A percentile compares a stretch with the other conserved stretches of the same genome.
Conservation (phyloP, 2,888 invertebrate genomes). For the Eupeodes luniger region DNA sequence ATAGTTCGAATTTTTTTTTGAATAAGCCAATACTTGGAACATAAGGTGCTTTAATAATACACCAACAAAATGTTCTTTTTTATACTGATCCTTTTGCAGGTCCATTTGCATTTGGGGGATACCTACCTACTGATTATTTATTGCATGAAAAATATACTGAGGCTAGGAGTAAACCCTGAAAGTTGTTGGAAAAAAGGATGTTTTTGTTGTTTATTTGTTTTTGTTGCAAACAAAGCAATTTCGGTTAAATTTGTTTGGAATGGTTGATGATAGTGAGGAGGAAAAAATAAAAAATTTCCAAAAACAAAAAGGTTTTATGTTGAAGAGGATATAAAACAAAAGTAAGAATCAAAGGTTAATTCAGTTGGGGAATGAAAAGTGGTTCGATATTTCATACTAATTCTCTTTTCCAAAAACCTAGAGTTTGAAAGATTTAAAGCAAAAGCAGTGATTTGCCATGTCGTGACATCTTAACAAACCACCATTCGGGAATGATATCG, state of each 20-base stretch:
- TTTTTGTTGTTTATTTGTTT: not conserved
- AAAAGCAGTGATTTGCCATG: conserved; percentile 62
- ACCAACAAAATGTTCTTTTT: conserved; percentile 32
- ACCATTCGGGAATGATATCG: not conserved
- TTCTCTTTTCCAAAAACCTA: conserved; percentile 1
- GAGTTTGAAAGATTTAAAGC: not conserved
- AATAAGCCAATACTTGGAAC: not conserved
- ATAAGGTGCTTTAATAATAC: not conserved
- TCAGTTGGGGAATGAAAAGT: conserved; percentile 36
- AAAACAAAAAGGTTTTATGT: conserved; percentile 18
- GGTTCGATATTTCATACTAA: conserved; percentile 63
- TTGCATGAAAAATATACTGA: conserved; percentile 45
- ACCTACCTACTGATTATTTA: conserved; percentile 60
- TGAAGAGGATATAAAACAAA: conserved; percentile 42
- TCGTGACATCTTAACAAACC: conserved; percentile 62
- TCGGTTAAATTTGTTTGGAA: conserved; percentile 64
- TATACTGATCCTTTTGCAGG: conserved; percentile 62
- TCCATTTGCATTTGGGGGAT: conserved; percentile 63
- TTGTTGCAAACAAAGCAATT: conserved; percentile 55
- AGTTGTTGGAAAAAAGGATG: not conserved
- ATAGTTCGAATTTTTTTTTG: not conserved
- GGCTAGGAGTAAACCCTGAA: not conserved
- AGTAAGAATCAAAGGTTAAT: conserved; percentile 26
- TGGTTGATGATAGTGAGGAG: conserved; percentile 25
- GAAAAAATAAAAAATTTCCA: not conserved